These are phyloP conservation scores for Myzus persicae DNA, from an alignment of 1,140 invertebrate species.

Conservation along the genomic window DNA sequence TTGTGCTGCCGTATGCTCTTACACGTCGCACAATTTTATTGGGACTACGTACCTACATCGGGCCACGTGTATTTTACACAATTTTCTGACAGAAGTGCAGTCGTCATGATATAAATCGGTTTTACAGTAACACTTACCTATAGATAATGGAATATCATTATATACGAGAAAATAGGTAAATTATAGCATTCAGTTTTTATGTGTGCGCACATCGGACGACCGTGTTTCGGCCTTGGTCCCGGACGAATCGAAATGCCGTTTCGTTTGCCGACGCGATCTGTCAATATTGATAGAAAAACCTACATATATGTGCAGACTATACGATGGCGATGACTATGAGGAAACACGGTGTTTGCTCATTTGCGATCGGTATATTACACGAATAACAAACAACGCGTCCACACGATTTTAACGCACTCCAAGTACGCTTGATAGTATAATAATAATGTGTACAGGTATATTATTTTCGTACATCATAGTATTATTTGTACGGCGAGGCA, in stretches of 20 bases:
- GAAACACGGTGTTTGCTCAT: background rate
- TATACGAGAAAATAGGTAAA: background rate
- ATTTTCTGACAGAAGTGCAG: too few species aligned
- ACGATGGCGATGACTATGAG: background rate
- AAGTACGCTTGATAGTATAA: background rate
- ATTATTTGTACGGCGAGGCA: background rate
- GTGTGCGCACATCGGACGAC: background rate
- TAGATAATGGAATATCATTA: too few species aligned
- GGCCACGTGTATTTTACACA: too few species aligned
- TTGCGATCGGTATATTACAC: background rate
- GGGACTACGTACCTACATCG: too few species aligned
- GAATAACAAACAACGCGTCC: background rate
- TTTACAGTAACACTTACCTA: too few species aligned
- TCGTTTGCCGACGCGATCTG: background rate
- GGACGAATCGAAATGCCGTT: background rate
- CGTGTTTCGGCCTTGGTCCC: background rate
- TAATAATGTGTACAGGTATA: background rate
- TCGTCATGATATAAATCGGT: too few species aligned
- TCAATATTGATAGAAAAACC: conserved; percentile 11
- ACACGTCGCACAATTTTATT: too few species aligned
- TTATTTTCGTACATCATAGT: background rate
- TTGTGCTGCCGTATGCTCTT: too few species aligned
- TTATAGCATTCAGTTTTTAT: background rate
- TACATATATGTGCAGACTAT: background rate
- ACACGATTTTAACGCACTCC: conserved; percentile 1